Conservation (phyloP, 2,888 invertebrate genomes). For the Polylopha cassiicola region DNA sequence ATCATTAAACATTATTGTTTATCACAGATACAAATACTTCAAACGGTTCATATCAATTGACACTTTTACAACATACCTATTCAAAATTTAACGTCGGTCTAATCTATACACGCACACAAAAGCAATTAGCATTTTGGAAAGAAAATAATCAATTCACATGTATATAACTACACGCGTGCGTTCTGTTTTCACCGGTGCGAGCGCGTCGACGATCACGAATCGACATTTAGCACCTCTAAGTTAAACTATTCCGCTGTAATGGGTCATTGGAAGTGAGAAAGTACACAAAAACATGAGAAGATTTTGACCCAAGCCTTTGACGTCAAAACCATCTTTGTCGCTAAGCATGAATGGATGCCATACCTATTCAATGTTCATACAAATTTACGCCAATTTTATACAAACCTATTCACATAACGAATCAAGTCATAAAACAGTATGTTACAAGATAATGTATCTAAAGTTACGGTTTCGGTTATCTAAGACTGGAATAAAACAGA, state of each 20-base stretch:
- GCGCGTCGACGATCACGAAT: conserved; percentile 65
- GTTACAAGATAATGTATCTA: too few species aligned
- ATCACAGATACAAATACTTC: conserved; percentile 1
- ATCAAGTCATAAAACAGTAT: too few species aligned
- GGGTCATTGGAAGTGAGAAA: conserved; percentile 26
- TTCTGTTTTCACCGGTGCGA: conserved; percentile 54
- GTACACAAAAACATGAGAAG: conserved; percentile 12
- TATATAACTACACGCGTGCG: too few species aligned
- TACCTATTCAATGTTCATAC: too few species aligned
- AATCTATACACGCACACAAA: conserved; percentile 8
- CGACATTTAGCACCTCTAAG: conserved; percentile 61
- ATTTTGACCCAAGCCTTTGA: too few species aligned
- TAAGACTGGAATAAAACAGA: conserved; percentile 3
- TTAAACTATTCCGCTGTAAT: conserved; percentile 39
- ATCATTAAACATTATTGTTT: conserved; percentile 5
- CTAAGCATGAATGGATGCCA: too few species aligned
- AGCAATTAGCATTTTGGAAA: conserved; percentile 28
- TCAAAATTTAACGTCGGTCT: not conserved
- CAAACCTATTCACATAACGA: too few species aligned
- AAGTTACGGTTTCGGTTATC: too few species aligned
- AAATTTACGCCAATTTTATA: too few species aligned
- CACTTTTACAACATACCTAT: too few species aligned
- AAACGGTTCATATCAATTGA: too few species aligned
- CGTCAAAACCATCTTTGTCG: too few species aligned
- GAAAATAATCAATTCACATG: conserved; percentile 58